These are phyloP conservation scores for Probaryconus sp. DNA, from an alignment of 1,140 invertebrate genomes.

Conservation along the genomic window DNA sequence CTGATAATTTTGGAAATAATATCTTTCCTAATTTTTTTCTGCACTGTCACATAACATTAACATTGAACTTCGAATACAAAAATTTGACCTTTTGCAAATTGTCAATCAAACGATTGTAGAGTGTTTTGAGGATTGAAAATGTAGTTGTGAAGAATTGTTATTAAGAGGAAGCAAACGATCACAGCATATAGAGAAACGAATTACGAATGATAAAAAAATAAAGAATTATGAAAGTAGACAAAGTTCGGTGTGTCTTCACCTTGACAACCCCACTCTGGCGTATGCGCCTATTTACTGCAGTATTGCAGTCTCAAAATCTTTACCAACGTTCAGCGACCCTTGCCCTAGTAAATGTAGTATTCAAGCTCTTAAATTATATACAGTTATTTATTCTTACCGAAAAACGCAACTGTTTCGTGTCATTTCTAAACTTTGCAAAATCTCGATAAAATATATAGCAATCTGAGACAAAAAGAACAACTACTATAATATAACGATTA, in stretches of 20 bases:
- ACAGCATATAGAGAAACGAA: too few species aligned
- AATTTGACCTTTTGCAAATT: too few species aligned
- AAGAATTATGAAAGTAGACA: background rate
- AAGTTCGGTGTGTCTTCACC: conserved; percentile 27
- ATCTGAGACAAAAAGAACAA: too few species aligned
- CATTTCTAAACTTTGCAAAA: conserved; percentile 13
- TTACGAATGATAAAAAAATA: background rate
- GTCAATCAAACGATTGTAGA: too few species aligned
- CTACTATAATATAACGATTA: too few species aligned
- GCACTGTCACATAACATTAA: too few species aligned
- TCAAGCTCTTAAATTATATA: conserved; percentile 42
- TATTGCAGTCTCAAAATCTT: conserved; percentile 73
- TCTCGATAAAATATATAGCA: conserved; percentile 10
- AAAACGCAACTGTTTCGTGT: conserved; percentile 30
- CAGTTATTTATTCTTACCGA: conserved; percentile 32
- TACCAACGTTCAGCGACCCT: conserved; percentile 75
- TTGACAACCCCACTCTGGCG: conserved; percentile 46
- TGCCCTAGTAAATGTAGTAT: conserved; percentile 65
- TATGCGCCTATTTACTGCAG: conserved; percentile 67
- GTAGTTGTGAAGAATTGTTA: too few species aligned
- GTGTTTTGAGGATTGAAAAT: too few species aligned
- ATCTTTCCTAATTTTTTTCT: too few species aligned
- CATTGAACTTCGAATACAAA: too few species aligned
- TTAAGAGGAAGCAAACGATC: too few species aligned
- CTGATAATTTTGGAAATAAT: too few species aligned